phyloP scores from a whole-genome alignment of 2,888 invertebrate species.

The Ormyrus rosae region DNA sequence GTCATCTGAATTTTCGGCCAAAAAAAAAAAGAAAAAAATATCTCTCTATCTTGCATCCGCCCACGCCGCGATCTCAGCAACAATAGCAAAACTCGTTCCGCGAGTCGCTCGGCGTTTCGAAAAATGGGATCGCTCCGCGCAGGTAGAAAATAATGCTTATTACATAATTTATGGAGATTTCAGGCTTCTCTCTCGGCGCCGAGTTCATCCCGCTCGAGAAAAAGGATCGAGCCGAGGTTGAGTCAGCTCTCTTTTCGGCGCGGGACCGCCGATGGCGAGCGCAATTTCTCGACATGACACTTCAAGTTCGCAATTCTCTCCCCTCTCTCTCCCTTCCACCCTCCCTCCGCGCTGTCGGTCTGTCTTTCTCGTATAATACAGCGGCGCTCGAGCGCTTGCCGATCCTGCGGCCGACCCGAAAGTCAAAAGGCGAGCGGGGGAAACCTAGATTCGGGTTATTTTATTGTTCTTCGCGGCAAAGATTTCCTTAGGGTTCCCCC shows the following conservation, averaged over 20 bases:
- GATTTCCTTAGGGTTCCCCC: too few species aligned
- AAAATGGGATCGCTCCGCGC: background rate
- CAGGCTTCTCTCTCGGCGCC: conserved; percentile 7
- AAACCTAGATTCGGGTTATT: too few species aligned
- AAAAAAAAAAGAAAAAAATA: too few species aligned
- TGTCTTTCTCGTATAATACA: background rate
- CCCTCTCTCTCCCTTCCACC: background rate
- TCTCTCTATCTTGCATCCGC: too few species aligned
- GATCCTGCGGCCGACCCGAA: too few species aligned
- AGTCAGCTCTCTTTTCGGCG: conserved; percentile 22
- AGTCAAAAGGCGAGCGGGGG: too few species aligned
- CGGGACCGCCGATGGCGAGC: background rate
- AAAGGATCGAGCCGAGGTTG: conserved; percentile 2
- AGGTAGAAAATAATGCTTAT: conserved; percentile 26
- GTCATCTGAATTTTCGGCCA: too few species aligned
- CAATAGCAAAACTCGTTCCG: too few species aligned
- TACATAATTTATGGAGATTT: conserved; percentile 46
- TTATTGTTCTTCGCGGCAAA: too few species aligned
- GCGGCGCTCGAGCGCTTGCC: too few species aligned
- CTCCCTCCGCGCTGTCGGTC: background rate
- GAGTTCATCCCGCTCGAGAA: conserved; percentile 37
- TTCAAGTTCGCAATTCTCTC: conserved; percentile 49
- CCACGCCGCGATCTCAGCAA: too few species aligned
- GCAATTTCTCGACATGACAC: conserved; percentile 52
- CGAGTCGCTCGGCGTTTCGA: too few species aligned